Percentiles rank a stretch among this genome's conserved stretches.
Evolutionary conservation across 2,113 vertebrate species (phyloP).

Genomic region (Macroglossus sobrinus): DNA sequence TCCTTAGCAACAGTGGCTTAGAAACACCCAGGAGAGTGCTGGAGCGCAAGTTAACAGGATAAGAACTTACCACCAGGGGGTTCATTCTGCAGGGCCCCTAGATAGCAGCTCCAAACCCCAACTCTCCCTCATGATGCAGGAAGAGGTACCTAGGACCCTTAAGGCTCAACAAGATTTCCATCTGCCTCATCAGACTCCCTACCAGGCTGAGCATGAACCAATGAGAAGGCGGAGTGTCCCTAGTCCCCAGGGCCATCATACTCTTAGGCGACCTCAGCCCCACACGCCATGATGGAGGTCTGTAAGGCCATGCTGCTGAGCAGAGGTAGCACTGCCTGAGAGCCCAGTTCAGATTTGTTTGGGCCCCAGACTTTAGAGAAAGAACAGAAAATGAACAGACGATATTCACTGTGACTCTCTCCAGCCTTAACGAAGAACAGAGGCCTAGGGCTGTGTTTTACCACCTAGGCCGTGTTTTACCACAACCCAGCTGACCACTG

Average conservation of each 20-base stretch:
- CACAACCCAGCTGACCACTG: no score
- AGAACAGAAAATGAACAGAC: neutral
- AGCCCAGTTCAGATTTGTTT: neutral
- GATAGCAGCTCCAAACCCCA: neutral
- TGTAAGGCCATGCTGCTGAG: neutral
- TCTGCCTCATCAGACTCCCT: neutral
- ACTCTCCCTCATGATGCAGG: neutral
- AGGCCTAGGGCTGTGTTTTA: neutral
- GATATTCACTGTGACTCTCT: neutral
- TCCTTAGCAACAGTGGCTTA: neutral
- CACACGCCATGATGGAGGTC: neutral
- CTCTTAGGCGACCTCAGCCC: neutral
- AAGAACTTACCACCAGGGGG: neutral
- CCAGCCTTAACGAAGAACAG: neutral
- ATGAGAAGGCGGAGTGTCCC: neutral
- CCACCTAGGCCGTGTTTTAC: neutral
- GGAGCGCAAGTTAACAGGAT: neutral
- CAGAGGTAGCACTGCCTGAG: neutral
- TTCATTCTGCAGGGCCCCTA: no score
- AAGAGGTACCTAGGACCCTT: neutral
- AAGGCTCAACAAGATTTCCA: neutral
- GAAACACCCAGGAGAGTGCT: neutral
- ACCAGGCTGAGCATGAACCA: neutral
- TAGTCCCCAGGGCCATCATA: rapidly evolving
- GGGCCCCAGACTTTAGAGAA: neutral